Percentiles rank a stretch among this genome's conserved stretches.
phyloP scores from a whole-genome alignment of 92 coral and sea anemone species.

The Zoanthus solanderi region DNA sequence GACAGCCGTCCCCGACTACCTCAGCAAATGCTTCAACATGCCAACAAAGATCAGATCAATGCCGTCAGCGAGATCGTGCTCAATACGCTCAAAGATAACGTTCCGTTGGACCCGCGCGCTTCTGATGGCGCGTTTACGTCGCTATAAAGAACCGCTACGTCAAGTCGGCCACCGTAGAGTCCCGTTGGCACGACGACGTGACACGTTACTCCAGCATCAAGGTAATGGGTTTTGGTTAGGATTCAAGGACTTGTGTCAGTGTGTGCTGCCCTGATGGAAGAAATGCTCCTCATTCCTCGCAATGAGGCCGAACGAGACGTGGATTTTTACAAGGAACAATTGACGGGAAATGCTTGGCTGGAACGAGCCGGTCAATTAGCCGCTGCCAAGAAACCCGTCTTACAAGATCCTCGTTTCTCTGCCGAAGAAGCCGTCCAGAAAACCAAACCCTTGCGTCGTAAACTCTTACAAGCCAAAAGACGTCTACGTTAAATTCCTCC shows the following conservation, averaged over 20 bases:
- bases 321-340: not conserved
- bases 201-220: not conserved
- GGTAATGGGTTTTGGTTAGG: not conserved
- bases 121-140: not conserved
- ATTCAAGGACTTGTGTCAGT: not conserved
- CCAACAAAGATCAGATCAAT: too few relatives aligned
- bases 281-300: not conserved
- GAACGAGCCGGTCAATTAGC: constrained; percentile 4
- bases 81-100: too few relatives aligned
- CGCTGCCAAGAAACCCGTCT: not conserved
- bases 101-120: too few relatives aligned
- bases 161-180: not conserved
- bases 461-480: not conserved
- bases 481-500: too few relatives aligned
- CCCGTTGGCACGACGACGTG: not conserved
- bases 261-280: not conserved
- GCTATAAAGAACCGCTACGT: too few relatives aligned
- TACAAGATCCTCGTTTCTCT: not conserved
- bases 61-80: too few relatives aligned
- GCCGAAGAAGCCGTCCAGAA: not conserved
- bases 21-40: too few relatives aligned
- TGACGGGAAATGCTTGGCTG: not conserved
- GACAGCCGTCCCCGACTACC: not conserved
- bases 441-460: not conserved
- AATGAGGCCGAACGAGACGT: not conserved